phyloP scores from a whole-genome alignment of 2,797 vertebrate species.

The Pipistrellus pygmaeus region DNA sequence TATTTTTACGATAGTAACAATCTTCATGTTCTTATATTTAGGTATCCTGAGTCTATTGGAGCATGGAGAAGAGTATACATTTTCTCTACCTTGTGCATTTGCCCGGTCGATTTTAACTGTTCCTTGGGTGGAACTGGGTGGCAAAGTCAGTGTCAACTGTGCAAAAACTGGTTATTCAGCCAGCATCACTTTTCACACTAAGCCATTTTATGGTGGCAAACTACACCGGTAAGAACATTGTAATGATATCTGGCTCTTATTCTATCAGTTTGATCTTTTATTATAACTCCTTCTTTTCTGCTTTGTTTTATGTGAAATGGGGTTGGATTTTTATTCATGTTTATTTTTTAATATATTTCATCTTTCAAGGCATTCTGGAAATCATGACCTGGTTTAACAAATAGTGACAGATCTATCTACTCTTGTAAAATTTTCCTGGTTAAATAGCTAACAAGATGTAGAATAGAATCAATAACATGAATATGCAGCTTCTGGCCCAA shows the following conservation, averaged over 20 bases:
- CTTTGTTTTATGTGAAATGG: constrained; percentile 30
- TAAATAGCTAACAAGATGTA: neutral
- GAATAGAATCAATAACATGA: constrained; percentile 34
- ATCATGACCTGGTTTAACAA: constrained; percentile 25
- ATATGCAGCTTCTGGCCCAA: neutral
- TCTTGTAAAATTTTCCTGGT: neutral
- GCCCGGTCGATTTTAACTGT: constrained; percentile 99
- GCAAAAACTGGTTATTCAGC: constrained; percentile 96
- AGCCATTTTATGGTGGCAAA: constrained; percentile 98
- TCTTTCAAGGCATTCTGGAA: constrained; percentile 34
- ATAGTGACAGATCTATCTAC: neutral
- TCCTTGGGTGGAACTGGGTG: constrained; percentile 98
- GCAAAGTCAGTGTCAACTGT: constrained; percentile 97
- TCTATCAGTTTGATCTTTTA: neutral
- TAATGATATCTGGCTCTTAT: neutral
- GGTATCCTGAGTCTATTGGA: constrained; percentile 95
- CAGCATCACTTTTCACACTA: constrained; percentile 98
- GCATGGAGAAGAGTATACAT: constrained; percentile 96
- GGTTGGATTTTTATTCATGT: constrained; percentile 9
- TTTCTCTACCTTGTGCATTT: constrained; percentile 97
- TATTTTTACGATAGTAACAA: constrained; percentile 25
- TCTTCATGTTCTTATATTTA: constrained; percentile 80
- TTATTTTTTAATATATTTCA: neutral
- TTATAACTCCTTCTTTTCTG: constrained; percentile 35
- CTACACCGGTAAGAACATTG: constrained; percentile 93